Base-by-base conservation (phyloP, 2,797 vertebrate genomes). In the Phrynocephalus guinanensis region DNA sequence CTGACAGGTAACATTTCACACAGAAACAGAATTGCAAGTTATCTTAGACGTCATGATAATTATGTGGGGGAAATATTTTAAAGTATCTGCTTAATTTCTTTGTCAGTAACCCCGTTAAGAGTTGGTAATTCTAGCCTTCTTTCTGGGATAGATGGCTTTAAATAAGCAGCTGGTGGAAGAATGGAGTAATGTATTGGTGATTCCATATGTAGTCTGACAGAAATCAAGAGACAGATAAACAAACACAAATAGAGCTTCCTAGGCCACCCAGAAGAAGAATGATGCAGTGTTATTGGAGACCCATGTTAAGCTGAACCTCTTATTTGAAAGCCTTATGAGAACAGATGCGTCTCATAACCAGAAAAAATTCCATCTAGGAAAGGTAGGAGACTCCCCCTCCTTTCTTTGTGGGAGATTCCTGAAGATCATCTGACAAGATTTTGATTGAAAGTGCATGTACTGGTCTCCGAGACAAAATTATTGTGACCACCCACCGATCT, bases 11-110 rank as follows among this genome's bases (percentile, higher is more conserved):
- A 71, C 24, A 60, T 44, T 92, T 92, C 79, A 82, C 82, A 86
- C 85, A 84, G 44, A 90, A 93, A 91, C 92, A 86, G 93, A 92
- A 87, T 86, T 91, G 33, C 92, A 92, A 91, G 84, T 86, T 93
- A 70, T 86, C 79, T 63, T 93, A 38, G 38, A 56, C 82, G 86
- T 60, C 67, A 68, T 87, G 72, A 83, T 85, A 90, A 90, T 77
- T 88, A 89, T 91, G 75, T 87, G 60, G 92, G 89, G 93, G 68
- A 6, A 28, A 66, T 44, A 71, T 50, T 91, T 68, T 50, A 52
- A 82, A 85, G 70, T 86, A 63, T 83, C 48, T 60, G 72, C 67
- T 89, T 81, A 28, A 82, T 83, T 81, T 56, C 84, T 88, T 91
- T 91, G 84, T 93, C 91, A 92, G 91, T 89, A 91, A 66, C 87